Evolutionary conservation across 2,797 vertebrate species (phyloP).

Genomic region (Alouatta caraya): DNA sequence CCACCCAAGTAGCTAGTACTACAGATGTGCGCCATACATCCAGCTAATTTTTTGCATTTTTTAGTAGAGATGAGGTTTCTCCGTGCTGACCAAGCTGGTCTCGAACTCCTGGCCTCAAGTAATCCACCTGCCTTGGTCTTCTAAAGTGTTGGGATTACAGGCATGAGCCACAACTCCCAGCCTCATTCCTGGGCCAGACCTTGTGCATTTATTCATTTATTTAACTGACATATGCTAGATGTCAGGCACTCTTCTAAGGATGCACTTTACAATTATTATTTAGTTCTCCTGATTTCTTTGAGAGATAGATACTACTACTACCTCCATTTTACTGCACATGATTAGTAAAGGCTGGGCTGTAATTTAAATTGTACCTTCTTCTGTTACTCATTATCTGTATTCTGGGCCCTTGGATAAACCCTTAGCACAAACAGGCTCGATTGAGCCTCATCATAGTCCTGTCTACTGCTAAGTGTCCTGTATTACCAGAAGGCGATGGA

Average conservation of each 20-base stretch:
- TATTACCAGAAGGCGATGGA: background rate
- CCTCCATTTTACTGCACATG: background rate
- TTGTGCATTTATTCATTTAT: background rate
- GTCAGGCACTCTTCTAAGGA: background rate
- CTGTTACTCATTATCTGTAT: background rate
- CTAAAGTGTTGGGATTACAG: background rate
- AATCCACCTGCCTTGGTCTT: background rate
- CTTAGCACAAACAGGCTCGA: background rate
- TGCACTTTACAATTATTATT: background rate
- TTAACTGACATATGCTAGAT: background rate
- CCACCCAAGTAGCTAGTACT: background rate
- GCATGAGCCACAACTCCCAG: accelerated
- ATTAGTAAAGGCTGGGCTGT: background rate
- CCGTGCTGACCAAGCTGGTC: background rate
- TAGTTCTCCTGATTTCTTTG: background rate
- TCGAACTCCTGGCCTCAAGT: background rate
- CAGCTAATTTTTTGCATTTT: background rate
- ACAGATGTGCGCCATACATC: background rate
- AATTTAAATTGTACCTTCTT: background rate
- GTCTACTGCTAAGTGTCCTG: background rate
- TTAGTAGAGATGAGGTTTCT: background rate
- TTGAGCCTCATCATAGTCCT: background rate
- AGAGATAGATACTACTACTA: background rate
- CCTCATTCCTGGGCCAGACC: background rate
- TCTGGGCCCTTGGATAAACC: background rate